Evolutionary conservation across 2,113 vertebrate species (phyloP).

Genomic region (Nycticryphes semicollaris): DNA sequence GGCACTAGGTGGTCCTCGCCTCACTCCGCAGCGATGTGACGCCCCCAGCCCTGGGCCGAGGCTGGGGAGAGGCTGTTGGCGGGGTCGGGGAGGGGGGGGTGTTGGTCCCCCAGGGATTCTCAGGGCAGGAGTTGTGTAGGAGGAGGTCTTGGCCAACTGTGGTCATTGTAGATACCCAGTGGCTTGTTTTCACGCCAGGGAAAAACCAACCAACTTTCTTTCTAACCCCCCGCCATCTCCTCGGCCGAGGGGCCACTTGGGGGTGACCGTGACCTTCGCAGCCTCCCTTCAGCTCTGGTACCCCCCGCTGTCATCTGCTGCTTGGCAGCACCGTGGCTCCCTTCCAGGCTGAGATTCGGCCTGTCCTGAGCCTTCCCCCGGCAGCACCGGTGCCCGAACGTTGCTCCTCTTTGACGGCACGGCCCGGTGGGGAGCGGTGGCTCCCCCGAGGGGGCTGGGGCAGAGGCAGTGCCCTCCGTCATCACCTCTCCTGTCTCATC

Average conservation of each 20-base stretch:
- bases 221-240: background rate
- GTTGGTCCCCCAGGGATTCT: background rate
- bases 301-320: background rate
- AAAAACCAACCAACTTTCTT: background rate
- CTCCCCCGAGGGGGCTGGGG: background rate
- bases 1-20: conserved; percentile 19
- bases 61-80: no score
- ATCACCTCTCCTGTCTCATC: background rate
- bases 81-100: no score
- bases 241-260: background rate
- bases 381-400: rapidly evolving
- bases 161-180: background rate
- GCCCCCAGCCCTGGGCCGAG: background rate
- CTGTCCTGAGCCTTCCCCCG: background rate
- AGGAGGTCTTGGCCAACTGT: conserved; percentile 20
- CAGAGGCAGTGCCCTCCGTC: background rate
- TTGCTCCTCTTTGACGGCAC: background rate
- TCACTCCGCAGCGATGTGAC: conserved; percentile 47
- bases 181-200: no score
- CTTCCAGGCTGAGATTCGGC: background rate
- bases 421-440: background rate
- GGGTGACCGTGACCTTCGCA: background rate
- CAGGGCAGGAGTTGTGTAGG: background rate
- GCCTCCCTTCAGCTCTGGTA: background rate
- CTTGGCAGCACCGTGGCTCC: background rate